phyloP scores from a whole-genome alignment of 2,888 invertebrate species.

The Chironomus riparius region DNA sequence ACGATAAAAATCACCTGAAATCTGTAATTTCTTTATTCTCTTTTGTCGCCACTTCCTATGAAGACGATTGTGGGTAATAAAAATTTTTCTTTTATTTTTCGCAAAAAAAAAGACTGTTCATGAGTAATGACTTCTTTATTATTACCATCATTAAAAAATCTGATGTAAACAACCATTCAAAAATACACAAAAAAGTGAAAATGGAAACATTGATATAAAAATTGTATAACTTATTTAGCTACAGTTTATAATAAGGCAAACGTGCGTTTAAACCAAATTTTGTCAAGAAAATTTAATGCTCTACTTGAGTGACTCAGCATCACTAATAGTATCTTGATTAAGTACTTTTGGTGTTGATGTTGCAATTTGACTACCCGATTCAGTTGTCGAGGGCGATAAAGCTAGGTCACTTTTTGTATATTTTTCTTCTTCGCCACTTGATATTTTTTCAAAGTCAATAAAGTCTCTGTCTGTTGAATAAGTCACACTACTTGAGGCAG shows the following conservation, averaged over 20 bases:
- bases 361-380: neutral
- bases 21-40: neutral
- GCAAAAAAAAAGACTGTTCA: too few species aligned
- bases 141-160: too few species aligned
- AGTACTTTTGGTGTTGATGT: slow-evolving; percentile 5
- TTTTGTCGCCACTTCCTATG: neutral
- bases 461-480: slow-evolving; percentile 21
- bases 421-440: neutral
- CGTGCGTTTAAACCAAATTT: too few species aligned
- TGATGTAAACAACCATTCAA: too few species aligned
- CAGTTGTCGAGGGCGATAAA: neutral
- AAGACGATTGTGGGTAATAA: too few species aligned
- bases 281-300: too few species aligned
- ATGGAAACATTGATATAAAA: too few species aligned
- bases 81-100: too few species aligned
- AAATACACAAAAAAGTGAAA: too few species aligned
- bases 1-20: neutral
- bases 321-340: neutral
- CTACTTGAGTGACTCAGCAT: neutral
- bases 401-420: neutral
- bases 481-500: neutral
- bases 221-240: too few species aligned
- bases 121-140: too few species aligned
- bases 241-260: too few species aligned
- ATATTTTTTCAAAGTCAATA: neutral